Evolutionary conservation across 2,888 invertebrate species (phyloP), one percentile per base, ranked within the genome.

Genomic region (Spodoptera exigua): DNA sequence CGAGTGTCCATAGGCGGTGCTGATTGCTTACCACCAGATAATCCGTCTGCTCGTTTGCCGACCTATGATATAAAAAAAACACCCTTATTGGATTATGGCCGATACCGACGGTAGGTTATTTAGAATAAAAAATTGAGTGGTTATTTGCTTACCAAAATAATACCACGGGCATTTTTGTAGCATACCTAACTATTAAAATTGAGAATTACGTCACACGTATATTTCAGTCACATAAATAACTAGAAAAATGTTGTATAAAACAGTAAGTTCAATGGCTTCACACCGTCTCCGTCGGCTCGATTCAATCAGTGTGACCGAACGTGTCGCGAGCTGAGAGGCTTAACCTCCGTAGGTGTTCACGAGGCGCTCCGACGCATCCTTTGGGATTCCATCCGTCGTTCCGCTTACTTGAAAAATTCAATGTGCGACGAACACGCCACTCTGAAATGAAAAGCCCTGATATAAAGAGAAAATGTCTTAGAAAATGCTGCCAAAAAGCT

Each of bases 381-480:
- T 65, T 43, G 89, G 92, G 90, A 90, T 85, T 91, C 85, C 83
- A 63, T 56, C 62, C 80, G 76, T 77, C 66, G 60, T 71, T 66
- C 72, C 53, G 73, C 76, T 79, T 80, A 77, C 84, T 82, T 87
- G 87, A 88, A 85, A 91, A 90, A 91, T 91, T 87, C 89, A 89
- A 92, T 91, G 87, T 88, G 70, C 80, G 67, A 75, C 72, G 70
- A 78, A 70, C 76, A 51, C 72, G 61, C 73, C 70, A 61, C 61
- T 60, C 55, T 70, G 74, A 73, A 78, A 76, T 66, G 67, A 75
- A 78, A 76, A 77, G 67, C 74, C 14, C 53, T 74, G 57, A 75
- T 67, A 48, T 69, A 73, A 67, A 73, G 70, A 54, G 74, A 79
- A 80, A 79, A 65, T 65, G 32, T 66, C 67, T 71, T 47, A 60